Base-by-base conservation (phyloP, 2,797 vertebrate species). In the Rhabdomys pumilio region DNA sequence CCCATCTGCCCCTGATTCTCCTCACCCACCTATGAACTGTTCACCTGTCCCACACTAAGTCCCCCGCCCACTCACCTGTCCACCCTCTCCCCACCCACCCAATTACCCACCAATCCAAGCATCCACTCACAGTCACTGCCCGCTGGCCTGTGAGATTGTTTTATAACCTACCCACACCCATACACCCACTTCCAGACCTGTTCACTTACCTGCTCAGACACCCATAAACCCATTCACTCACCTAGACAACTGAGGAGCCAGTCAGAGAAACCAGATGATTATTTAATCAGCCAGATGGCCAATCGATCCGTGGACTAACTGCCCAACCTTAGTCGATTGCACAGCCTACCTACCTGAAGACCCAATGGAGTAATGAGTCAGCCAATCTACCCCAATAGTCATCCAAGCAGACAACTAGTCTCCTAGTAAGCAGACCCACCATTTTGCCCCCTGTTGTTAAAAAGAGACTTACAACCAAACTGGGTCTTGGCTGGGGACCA, bases 11-110 rank as follows among this genome's bases (percentile, higher is more conserved):
- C 53, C 13, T 80, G 34, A 14, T 22, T 13, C 24, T 41, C 38
- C 22, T 0, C 13, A 61, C 6, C 14, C 24, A 61, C 26, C 14
- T 29, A 9, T 17, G 55, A 34, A 61, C n/a, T 0, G 0, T 8
- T 47, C 26, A 6, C 82, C 31, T 47, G 29, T 31, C 55, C 79
- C 4, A 19, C 14, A 44, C 47, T 41, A 41, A 31, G 17, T 41
- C 38, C 17, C 55, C 50, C 9, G 44, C 41, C 19, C 26, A 38
- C 81, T 31, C 57, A 63, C 13, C n/a, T 22, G 34, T 57, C 53
- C 53, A 55, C 12, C 29, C 10, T n/a, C 19, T 80, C 19, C 76
- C 17, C 50, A 34, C 24, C 11, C 8, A 17, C 38, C 14, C 14
- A 8, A 3, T 11, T 24, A 17, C 57, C n/a, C 31, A 15, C 8